Evolutionary conservation across 2,113 vertebrate genomes (phyloP), one percentile per base, ranked within the genome.

Genomic region (Phylloscopus whistleri): DNA sequence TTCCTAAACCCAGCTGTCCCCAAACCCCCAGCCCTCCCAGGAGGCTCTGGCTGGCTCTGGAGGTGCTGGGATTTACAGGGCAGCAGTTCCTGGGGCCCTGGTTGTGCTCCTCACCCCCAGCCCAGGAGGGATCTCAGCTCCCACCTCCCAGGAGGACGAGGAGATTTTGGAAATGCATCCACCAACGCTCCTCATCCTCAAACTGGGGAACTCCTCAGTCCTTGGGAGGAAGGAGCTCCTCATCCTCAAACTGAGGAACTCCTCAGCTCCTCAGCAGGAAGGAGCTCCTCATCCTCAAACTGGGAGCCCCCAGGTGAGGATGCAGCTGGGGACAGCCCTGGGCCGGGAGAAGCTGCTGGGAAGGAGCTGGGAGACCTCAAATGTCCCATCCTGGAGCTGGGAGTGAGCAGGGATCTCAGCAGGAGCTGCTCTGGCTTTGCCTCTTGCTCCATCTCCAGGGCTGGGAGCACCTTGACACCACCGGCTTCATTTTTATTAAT

Each of bases 301-400:
- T 13, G 58, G 44, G 67, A 59, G 39, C 74, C 64, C 59, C 64
- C 63, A 1, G 18, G 19, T 17, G 43, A 8, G 18, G 63, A 7
- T 22, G 39, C 44, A 24, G 44, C 14, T 22, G 53, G 37, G 44
- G 28, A 41, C 41, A 41, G 41, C 41, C 41, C 41, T 41, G 41
- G 41, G 41, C 41, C 13, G 13, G 41, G 41, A 41, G 41, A 41
- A 41, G 41, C 41, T 41, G 64, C 58, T 51, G 79, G 74, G 74
- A 46, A 55, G 35, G 33, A 59, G 35, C 59, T 68, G 83, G 46
- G 35, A 39, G 52, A 30, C 22, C 63, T 37, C 21, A 7, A 2
- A 7, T 2, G 3, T 24, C 10, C 56, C 1, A 1, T 35, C 18
- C 3, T 1, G 2, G 14, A 13, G 56, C n/a, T 68, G 74, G 55